Base-by-base conservation (phyloP, 2,113 vertebrate genomes). In the Cyphomyrus plagiostoma region DNA sequence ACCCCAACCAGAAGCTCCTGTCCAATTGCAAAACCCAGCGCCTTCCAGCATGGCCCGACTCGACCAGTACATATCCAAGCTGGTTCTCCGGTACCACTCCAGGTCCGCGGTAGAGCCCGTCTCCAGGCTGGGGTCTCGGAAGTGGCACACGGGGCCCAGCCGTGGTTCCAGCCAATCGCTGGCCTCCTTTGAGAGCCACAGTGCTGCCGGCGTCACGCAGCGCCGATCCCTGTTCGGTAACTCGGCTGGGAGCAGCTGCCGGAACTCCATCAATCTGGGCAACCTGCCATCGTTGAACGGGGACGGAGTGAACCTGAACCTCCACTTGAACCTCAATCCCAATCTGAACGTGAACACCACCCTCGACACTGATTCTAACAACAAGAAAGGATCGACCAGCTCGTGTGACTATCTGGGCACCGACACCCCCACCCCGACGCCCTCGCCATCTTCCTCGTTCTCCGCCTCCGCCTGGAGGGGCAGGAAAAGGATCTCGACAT, bases 401-500 rank as follows among this genome's bases (percentile, higher is more conserved):
- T 93, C 92, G 8, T 93, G 92, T 30, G 90, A 95, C 92, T 89
- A 93, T 93, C 90, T 90, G 90, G 88, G 86, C 8, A 93, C 95
- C 19, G 91, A 92, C 48, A 45, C 92, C 7, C 45, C 91, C 23
- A 87, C 91, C 86, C 92, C 94, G 13, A 90, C 93, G 0, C 82
- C 94, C 11, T 94, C 95, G 62, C 90, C 93, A 3, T 93, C 95
- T 1, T 89, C 94, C 49, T 93, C 90, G 17, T 62, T 88, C 66
- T 89, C 90, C 89, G 3, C 92, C n/a, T 95, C 96, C 4, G 95
- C 93, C 46, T 93, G 95, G 91, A 95, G 96, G 89, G 87, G 94
- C 52, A 95, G 96, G 11, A 94, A 96, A 77, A 93, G 96, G 62
- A 97, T 97, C 88, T 96, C 96, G 89, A 97, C 96, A 48, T 96